Evolutionary conservation across 2,797 vertebrate species (phyloP).

Genomic region (Rachycentron canadum): DNA sequence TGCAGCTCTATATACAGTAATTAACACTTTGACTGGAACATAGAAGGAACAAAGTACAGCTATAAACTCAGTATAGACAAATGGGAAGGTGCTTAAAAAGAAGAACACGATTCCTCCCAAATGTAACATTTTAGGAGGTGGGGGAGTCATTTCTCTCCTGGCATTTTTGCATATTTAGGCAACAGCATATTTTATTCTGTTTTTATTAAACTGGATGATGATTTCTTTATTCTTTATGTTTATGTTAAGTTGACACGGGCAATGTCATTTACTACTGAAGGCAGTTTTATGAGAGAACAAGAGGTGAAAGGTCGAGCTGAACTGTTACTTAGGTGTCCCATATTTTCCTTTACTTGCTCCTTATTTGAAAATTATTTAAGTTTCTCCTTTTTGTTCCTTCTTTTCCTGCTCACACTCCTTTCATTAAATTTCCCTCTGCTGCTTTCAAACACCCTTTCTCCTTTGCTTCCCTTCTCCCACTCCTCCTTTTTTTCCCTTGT

Average conservation of each 20-base stretch:
- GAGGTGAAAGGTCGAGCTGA: neutral
- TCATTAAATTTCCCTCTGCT: conserved; percentile 11
- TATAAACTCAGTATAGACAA: neutral
- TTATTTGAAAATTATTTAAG: neutral
- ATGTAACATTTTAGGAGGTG: neutral
- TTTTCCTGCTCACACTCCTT: conserved; percentile 4
- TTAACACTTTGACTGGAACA: neutral
- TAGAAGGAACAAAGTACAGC: neutral
- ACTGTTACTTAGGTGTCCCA: neutral
- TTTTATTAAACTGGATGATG: neutral
- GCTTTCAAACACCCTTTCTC: neutral
- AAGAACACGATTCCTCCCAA: neutral
- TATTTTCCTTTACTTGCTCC: neutral
- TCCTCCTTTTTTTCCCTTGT: conserved; percentile 18
- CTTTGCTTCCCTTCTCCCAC: conserved; percentile 20
- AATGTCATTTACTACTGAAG: neutral
- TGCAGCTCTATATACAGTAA: neutral
- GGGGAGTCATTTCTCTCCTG: neutral
- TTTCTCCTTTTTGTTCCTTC: neutral
- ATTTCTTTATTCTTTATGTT: neutral
- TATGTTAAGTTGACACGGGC: neutral
- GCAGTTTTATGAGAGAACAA: neutral
- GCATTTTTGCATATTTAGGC: neutral
- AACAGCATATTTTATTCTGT: neutral
- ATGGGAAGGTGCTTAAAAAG: neutral